Base-by-base conservation (phyloP, 2,797 vertebrate genomes). In the Ara ararauna region DNA sequence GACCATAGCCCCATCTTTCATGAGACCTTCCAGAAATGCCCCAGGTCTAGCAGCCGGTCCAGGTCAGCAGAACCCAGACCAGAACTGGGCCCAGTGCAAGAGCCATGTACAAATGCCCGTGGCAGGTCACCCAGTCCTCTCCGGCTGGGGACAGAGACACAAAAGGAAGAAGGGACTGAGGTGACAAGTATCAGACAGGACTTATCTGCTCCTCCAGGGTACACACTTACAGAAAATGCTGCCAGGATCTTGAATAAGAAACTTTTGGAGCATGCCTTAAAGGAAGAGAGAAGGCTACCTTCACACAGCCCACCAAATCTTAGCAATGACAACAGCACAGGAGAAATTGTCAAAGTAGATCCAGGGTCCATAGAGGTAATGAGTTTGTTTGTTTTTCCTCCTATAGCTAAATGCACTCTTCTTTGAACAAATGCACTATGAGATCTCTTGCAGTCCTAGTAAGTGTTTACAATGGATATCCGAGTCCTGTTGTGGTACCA, bases 351-450 rank as follows among this genome's bases (percentile, higher is more conserved):
- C 96, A 98, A 98, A 97, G 95, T 97, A 50, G 98, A 98, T 95
- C 96, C 98, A 85, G 99, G 98, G 97, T 98, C 99, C 97, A 99
- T 99, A 96, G 99, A 99, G 99, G 99, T 99, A 99, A 99, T 97
- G 96, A 96, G 89, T 78, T 96, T 97, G 92, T 83, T 97, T 75
- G 56, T 74, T 90, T 96, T 93, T 89, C 84, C 94, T 93, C 92
- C 94, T 89, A 75, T 96, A 80, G 74, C 96, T 96, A 94, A 94
- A 66, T 96, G 93, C 71, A 91, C 58, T 83, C 91, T 96, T 91
- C 93, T 97, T 93, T 96, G 76, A 97, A 72, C 75, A 80, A 61
- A 84, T 48, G 42, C 21, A 4, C 82, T 84, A 17, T 48, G 22
- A 83, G 70, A 58, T 88, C 78, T 87, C 72, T 88, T 85, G 80